A percentile compares a stretch with the other conserved stretches of the same genome.
phyloP scores from a whole-genome alignment of 2,888 invertebrate species.

The Eupsilia transversa region DNA sequence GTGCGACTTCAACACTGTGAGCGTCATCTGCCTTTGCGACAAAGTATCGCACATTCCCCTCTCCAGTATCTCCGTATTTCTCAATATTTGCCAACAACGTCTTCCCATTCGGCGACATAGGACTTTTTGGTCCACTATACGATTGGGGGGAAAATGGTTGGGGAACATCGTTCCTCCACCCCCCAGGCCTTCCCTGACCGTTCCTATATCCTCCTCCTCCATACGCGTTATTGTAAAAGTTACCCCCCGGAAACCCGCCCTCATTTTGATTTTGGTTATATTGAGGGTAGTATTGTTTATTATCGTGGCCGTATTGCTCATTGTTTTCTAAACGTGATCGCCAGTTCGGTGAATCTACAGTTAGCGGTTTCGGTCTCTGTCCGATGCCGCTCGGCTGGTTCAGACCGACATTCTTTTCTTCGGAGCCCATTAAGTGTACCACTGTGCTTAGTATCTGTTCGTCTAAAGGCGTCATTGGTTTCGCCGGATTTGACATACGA shows the following conservation, averaged over 20 bases:
- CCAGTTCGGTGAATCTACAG: conserved; percentile 89
- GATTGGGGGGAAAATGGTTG: conserved; percentile 79
- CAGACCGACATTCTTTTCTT: conserved; percentile 93
- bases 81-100: conserved; percentile 83
- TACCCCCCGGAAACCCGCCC: conserved; percentile 69
- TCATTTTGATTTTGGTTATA: conserved; percentile 73
- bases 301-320: conserved; percentile 76
- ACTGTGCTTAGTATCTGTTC: conserved; percentile 93
- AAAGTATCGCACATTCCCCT: conserved; percentile 86
- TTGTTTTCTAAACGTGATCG: conserved; percentile 77
- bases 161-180: conserved; percentile 73
- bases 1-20: conserved; percentile 90
- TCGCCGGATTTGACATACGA: conserved; percentile 91
- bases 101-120: conserved; percentile 83
- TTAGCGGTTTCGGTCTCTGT: conserved; percentile 93
- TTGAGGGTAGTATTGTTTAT: conserved; percentile 73
- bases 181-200: conserved; percentile 73
- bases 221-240: conserved; percentile 77
- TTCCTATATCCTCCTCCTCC: conserved; percentile 74
- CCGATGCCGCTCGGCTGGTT: conserved; percentile 94
- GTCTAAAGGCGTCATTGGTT: conserved; percentile 91
- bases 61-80: conserved; percentile 76
- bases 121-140: conserved; percentile 78
- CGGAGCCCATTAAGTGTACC: conserved; percentile 92
- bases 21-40: conserved; percentile 91